Conservation (phyloP, 2,797 vertebrate genomes). For the Momotus momota region DNA sequence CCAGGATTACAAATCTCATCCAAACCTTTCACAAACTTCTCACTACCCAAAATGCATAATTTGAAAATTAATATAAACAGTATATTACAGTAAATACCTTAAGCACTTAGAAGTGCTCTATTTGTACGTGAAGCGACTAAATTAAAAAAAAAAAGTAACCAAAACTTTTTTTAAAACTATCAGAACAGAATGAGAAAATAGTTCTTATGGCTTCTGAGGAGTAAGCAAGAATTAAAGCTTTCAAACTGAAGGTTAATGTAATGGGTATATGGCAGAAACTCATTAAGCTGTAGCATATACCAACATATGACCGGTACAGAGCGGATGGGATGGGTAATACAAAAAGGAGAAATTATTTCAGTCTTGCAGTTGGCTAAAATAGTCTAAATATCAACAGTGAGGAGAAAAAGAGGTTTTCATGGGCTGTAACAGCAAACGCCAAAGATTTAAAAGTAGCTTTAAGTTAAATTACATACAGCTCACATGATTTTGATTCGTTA, state of each 20-base stretch:
- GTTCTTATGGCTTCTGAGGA: not conserved
- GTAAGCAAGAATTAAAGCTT: not conserved
- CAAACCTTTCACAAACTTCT: not conserved
- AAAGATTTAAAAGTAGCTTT: not conserved
- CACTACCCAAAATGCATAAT: not conserved
- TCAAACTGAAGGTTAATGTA: not conserved
- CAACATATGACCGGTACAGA: not conserved
- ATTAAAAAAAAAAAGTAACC: not conserved
- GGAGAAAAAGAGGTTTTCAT: not conserved
- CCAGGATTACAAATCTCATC: not conserved
- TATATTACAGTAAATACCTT: not conserved
- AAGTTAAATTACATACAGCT: not conserved
- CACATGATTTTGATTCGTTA: not conserved
- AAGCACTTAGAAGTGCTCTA: not conserved
- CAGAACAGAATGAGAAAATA: not conserved
- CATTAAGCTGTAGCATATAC: not conserved
- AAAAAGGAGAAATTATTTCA: constrained; percentile 80
- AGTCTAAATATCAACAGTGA: not conserved
- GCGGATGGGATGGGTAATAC: constrained; percentile 83
- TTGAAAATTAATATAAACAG: not conserved
- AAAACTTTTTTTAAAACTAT: not conserved
- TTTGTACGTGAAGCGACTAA: not conserved
- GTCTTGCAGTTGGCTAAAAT: constrained; percentile 73
- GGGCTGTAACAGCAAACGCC: not conserved
- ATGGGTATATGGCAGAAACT: not conserved